Evolutionary conservation across 2,797 vertebrate species (phyloP).

Genomic region (Tinamus major): DNA sequence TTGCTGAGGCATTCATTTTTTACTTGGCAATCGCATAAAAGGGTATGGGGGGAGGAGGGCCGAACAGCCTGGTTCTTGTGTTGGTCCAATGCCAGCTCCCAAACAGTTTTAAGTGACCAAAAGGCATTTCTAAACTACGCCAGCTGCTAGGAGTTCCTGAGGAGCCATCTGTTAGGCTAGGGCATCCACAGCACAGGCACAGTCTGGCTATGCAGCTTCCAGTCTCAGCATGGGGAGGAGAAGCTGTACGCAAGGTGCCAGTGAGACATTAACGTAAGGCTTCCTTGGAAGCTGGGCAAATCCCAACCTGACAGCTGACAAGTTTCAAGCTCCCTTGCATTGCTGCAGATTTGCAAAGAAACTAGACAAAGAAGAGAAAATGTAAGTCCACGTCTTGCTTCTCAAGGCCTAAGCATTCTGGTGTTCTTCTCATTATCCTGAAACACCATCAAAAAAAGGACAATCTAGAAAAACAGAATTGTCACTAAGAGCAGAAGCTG

Average conservation of each 20-base stretch:
- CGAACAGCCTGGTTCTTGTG: not conserved
- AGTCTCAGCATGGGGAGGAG: not conserved
- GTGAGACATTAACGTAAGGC: not conserved
- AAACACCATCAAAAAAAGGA: not conserved
- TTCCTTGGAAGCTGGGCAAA: not conserved
- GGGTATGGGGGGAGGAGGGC: not conserved
- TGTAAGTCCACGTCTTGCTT: not conserved
- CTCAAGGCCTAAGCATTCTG: not conserved
- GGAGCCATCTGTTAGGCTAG: not conserved
- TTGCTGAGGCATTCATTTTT: not conserved
- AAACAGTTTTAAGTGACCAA: not conserved
- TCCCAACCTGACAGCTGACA: not conserved
- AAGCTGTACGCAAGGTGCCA: not conserved
- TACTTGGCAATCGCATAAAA: not conserved
- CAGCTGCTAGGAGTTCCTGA: not conserved
- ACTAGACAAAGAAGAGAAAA: not conserved
- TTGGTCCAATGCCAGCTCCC: not conserved
- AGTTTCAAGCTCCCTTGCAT: not conserved
- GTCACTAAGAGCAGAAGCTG: not conserved
- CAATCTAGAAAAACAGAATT: not conserved
- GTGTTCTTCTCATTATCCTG: not conserved
- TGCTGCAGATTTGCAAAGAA: not conserved
- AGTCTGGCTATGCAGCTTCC: not conserved
- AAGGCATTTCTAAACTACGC: constrained; percentile 15
- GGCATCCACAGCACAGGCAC: not conserved